Base-by-base conservation (phyloP, 1,140 invertebrate species). In the Carcinoscorpius rotundicauda region DNA sequence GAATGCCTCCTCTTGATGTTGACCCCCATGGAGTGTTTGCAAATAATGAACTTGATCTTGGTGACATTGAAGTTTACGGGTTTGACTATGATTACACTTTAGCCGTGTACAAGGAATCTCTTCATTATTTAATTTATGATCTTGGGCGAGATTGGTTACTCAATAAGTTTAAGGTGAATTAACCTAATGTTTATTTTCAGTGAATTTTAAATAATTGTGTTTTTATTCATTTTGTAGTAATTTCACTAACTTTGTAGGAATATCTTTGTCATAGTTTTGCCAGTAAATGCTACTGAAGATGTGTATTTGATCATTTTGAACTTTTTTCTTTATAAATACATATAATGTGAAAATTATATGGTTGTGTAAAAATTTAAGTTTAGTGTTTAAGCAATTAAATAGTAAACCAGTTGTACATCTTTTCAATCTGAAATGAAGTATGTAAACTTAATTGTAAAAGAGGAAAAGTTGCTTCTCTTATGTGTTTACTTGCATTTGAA, bases 41-140 rank as follows among this genome's bases (percentile, higher is more conserved):
- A n/a, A 97, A 94, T 78, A 98, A 98, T 80, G 93, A 98, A 75
- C 79, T 97, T 48, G 87, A 96, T 77, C 77, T 98, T 49, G 83
- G 86, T 66, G 89, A 96, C 75, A 89, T 98, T 52, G 84, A 91
- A 73, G 91, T 97, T 2, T 98, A 97, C 82, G 96, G 96, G 11
- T 98, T 98, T 81, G 96, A 98, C 80, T 98, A 98, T 81, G 96
- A 98, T 76, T 98, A 98, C 74, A 98, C 96, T 0, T 77, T 98
- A 67, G 94, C 94, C n/a, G 89, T 89, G 72, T 98, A 98, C 77
- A 94, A 91, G 73, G 86, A 88, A 29, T 84, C 87, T 53, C 79
- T 98, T 75, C 91, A 97, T 76, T 84, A 87, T 74, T 79, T 97
- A n/a, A 82, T 98, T 5, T 98, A 97, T 76, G 87, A 92, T 74